A percentile compares a stretch with the other conserved stretches of the same genome.
phyloP scores from a whole-genome alignment of 2,113 vertebrate species.

The Hemicordylus capensis region DNA sequence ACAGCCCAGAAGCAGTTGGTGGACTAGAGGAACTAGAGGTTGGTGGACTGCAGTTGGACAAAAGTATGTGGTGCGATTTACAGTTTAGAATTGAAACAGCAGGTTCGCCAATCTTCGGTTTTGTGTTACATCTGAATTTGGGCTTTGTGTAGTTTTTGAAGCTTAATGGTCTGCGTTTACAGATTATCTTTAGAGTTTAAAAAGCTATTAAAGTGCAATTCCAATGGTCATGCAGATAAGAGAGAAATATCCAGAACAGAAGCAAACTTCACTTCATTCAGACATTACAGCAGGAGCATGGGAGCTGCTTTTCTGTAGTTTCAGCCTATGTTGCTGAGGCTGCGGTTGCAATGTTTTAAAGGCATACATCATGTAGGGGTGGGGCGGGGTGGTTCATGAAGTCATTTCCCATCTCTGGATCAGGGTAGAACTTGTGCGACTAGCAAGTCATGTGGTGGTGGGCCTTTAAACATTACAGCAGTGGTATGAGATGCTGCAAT shows the following conservation, averaged over 20 bases:
- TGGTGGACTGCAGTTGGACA: too few relatives aligned
- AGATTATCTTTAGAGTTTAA: not conserved
- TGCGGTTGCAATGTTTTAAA: not conserved
- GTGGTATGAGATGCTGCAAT: too few relatives aligned
- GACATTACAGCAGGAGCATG: not conserved
- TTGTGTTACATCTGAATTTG: too few relatives aligned
- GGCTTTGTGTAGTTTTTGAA: too few relatives aligned
- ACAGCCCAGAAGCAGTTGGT: too few relatives aligned
- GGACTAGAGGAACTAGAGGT: too few relatives aligned
- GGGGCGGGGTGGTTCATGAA: not conserved
- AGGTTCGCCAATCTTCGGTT: too few relatives aligned
- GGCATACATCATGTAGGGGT: not conserved
- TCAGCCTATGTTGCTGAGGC: not conserved
- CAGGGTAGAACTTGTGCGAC: not conserved
- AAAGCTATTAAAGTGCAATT: not conserved
- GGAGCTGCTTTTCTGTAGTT: not conserved
- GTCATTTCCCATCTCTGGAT: not conserved
- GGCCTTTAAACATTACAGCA: too few relatives aligned
- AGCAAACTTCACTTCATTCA: not conserved
- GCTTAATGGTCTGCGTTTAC: not conserved
- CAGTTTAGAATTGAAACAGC: too few relatives aligned
- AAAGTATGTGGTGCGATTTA: too few relatives aligned
- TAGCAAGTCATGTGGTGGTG: too few relatives aligned
- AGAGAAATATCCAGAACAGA: not conserved
- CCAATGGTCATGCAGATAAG: not conserved